Evolutionary conservation across 1,140 invertebrate genomes (phyloP), one percentile per base, ranked within the genome.

Genomic region (Drosophila albomicans): DNA sequence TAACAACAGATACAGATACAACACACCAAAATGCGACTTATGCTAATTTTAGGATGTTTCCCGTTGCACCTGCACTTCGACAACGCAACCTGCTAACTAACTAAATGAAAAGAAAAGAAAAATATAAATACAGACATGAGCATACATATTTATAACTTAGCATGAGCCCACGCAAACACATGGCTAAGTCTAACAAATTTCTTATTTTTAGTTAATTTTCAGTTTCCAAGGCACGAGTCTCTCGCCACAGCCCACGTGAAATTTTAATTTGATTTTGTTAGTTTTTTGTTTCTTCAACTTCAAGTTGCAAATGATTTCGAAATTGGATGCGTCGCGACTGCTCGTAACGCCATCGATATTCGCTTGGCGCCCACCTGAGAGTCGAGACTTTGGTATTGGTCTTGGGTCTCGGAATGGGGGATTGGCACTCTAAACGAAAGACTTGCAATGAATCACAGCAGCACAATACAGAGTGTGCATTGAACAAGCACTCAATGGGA

Each of bases 111-210:
- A 65, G 8, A 38, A 61, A 16, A 65, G 16, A 57, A n/a, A 52
- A 25, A 7, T 49, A 25, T 25, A 46, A 30, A 15, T 1, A 30
- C 13, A 45, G 11, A 46, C 15, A 65, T 38, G 43, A 46, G 71
- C 25, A 87, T 86, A 79, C 84, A 87, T 87, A 87, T 87, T 88
- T 87, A 87, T 87, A 69, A 78, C 61, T 61, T 64, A 49, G 52
- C 15, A 13, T 52, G 48, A 59, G 54, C 82, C 82, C 79, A 88
- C 82, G 82, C 82, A 65, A 72, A 43, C 49, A 48, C 38, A 41
- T 46, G 41, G 11, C 64, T 52, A 49, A 38, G 58, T 13, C 32
- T 52, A 67, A 58, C 63, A 54, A 78, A 82, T 58, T 77, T 32
- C 56, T 48, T 48, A 41, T 51, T 81, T 70, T 43, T 78, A 41